Evolutionary conservation across 2,888 invertebrate species (phyloP), one percentile per base, ranked within the genome.

Genomic region (Cylloceria caligata): DNA sequence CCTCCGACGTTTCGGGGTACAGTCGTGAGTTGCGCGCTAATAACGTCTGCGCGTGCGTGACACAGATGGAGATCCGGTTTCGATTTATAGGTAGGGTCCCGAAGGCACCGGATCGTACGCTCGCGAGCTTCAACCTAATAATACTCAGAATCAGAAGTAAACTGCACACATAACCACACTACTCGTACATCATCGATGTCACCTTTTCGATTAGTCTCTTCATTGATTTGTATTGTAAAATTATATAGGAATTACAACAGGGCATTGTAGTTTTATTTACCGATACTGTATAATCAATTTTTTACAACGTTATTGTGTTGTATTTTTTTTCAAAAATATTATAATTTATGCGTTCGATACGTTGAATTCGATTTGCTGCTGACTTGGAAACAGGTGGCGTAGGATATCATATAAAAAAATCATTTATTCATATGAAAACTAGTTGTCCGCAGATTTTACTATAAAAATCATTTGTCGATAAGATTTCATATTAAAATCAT

Each of bases 11-110:
- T 77, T 74, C 30, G 30, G 16, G 30, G 64, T 24, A 65, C 65
- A 19, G 34, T n/a, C 24, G 36, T 52, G 7, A 69, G 47, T 45
- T 65, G 30, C 49, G 60, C 27, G 39, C 76, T 76, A 81, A 84
- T 84, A 81, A 79, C 57, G 72, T 79, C 73, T 62, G 62, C 49
- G 83, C 81, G 80, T 72, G 76, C 85, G 68, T 81, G 74, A 81
- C 80, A 81, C 83, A 83, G 85, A 85, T 85, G 85, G 74, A 85
- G 83, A 85, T 83, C 81, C 81, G 68, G 76, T 78, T 82, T 79
- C 80, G 80, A 84, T 82, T 83, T 83, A 81, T 84, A 75, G 78
- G 71, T 36, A 60, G 36, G 36, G 72, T 74, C 67, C 49, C 55
- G 39, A 65, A 64, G 42, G 55, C 21, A 47, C 24, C 24, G 49